Base-by-base conservation (phyloP, 2,888 invertebrate genomes). In the Agrochola litura region DNA sequence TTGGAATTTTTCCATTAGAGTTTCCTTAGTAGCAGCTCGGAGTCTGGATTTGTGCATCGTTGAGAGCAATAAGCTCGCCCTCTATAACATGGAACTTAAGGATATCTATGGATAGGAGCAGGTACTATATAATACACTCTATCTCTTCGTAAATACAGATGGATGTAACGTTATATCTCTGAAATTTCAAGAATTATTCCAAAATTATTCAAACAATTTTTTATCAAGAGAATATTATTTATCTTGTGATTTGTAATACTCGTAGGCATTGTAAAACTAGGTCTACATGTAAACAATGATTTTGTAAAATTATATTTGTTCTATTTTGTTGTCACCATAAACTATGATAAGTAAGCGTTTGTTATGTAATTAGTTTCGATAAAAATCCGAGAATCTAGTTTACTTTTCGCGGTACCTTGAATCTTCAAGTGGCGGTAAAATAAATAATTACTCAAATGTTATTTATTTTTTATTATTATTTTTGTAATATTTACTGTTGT, bases 211-310 rank as follows among this genome's bases (percentile, higher is more conserved):
- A 74, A 54, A 75, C 25, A 63, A 9, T 6, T 2, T 49, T 56
- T 56, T 64, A 76, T 65, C 76, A 52, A 61, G 52, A 49, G 12
- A 25, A 54, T 9, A 30, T 25, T 52, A 54, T 46, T 65, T 78
- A 22, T 52, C 37, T 60, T 64, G 16, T 37, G 25, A 73, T 78
- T 37, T 46, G 78, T 58, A 64, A 56, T 56, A 65, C 58, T 22
- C 10, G 52, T 60, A 73, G 49, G 81, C 30, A 56, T 67, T 74
- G 49, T 73, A 75, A 79, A 81, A 58, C 43, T 74, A 75, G 81
- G 66, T 67, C 60, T 80, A 74, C 30, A 79, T 43, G 75, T 75
- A 81, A 81, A 79, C 75, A 75, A 64, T 68, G 67, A 81, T 67
- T 63, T 58, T 67, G 66, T 74, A 41, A 12, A 56, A 66, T 66